These are phyloP conservation scores for Oconnorella tubifera DNA, from an alignment of 2,888 invertebrate species.

Conservation along the genomic window DNA sequence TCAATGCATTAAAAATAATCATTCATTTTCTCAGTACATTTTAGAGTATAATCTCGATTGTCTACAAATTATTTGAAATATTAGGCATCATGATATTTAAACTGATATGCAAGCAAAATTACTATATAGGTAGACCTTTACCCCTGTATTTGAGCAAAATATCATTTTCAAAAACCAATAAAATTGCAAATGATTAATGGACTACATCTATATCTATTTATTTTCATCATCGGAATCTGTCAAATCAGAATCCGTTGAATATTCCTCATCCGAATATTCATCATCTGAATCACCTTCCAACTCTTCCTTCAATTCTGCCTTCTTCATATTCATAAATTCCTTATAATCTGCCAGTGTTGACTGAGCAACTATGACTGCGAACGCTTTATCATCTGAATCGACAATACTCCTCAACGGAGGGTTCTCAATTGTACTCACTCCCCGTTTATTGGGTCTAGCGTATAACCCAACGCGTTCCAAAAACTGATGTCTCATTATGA, in stretches of 20 bases:
- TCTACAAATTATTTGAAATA: too few species aligned
- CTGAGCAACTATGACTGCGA: slow-evolving; percentile 8
- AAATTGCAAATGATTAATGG: too few species aligned
- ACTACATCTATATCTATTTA: too few species aligned
- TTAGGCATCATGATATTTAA: too few species aligned
- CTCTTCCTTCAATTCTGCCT: background rate
- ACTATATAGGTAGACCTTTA: too few species aligned
- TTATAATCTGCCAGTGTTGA: slow-evolving; percentile 3
- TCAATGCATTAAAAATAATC: too few species aligned
- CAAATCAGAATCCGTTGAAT: background rate
- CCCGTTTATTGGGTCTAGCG: slow-evolving; percentile 12
- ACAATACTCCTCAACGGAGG: slow-evolving; percentile 1
- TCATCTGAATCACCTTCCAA: background rate
- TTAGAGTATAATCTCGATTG: too few species aligned
- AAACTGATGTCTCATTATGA: slow-evolving; percentile 16
- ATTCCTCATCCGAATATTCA: background rate
- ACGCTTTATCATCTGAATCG: slow-evolving; percentile 6
- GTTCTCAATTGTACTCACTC: background rate
- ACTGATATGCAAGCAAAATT: too few species aligned
- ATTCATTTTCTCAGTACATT: too few species aligned
- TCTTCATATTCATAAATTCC: background rate
- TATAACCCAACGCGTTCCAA: slow-evolving; percentile 13
- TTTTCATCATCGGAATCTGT: background rate
- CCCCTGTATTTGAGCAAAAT: too few species aligned
- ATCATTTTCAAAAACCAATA: too few species aligned